phyloP scores from a whole-genome alignment of 1,140 invertebrate species.

The Triops longicaudatus region DNA sequence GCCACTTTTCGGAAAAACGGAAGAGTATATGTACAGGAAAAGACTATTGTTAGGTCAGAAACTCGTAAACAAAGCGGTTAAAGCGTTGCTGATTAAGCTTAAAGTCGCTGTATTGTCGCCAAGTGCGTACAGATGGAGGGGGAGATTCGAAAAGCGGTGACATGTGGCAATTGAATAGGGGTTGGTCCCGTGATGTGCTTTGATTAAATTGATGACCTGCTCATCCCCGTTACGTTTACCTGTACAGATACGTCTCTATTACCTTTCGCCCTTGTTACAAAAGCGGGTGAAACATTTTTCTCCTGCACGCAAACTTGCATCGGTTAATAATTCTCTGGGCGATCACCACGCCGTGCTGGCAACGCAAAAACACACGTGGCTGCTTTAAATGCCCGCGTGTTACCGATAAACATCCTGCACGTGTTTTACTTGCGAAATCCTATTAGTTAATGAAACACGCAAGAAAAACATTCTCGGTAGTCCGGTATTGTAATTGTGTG shows the following conservation, averaged over 20 bases:
- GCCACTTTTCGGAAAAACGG: neutral
- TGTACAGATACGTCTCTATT: neutral
- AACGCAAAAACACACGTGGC: neutral
- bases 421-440: neutral
- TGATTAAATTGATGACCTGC: neutral
- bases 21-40: neutral
- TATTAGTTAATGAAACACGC: conserved; percentile 8
- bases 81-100: neutral
- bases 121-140: neutral
- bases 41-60: neutral
- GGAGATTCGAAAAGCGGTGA: neutral
- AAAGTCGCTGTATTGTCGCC: neutral
- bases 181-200: neutral
- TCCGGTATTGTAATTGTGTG: neutral
- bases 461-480: neutral
- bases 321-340: neutral
- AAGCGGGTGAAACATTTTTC: neutral
- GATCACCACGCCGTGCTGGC: neutral
- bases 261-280: neutral
- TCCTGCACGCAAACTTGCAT: neutral
- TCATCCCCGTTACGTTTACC: neutral
- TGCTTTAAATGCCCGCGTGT: neutral
- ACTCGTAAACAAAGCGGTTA: neutral
- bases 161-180: conserved; percentile 1
- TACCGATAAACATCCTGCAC: neutral